These are phyloP conservation scores for Aleiodes leptofemur DNA, from an alignment of 2,888 invertebrate species.

Conservation along the genomic window DNA sequence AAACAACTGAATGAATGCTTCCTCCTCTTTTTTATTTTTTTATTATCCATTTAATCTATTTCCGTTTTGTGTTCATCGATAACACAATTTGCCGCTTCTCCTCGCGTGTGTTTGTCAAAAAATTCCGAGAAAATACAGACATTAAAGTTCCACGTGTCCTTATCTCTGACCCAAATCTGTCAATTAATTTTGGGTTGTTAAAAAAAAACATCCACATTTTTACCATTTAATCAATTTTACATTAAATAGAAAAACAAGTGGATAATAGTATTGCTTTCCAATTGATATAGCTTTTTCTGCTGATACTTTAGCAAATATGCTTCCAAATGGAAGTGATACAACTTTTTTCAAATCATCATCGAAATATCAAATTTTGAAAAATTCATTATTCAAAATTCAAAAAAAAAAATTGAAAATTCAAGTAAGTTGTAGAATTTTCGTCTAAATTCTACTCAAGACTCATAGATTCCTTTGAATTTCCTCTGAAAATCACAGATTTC, in stretches of 20 bases:
- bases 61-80: constrained; percentile 1
- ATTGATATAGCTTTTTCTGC: too few species aligned
- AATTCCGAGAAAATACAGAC: constrained; percentile 11
- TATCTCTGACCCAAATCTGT: constrained; percentile 31
- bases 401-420: too few species aligned
- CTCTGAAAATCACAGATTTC: too few species aligned
- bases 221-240: not conserved
- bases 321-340: too few species aligned
- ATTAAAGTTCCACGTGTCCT: not conserved
- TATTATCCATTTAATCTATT: constrained; percentile 1
- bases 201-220: not conserved
- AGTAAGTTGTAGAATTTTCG: too few species aligned
- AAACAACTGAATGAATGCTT: not conserved
- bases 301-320: too few species aligned
- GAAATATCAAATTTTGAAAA: too few species aligned
- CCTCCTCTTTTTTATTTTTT: not conserved
- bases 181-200: not conserved
- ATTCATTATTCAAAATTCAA: too few species aligned
- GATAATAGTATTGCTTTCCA: too few species aligned
- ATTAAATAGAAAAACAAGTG: not conserved
- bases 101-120: constrained; percentile 21
- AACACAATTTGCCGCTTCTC: not conserved
- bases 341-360: too few species aligned
- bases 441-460: too few species aligned
- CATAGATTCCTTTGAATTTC: too few species aligned